These are phyloP conservation scores for Lepidotrigona ventralis DNA, from an alignment of 1,140 invertebrate species.

Conservation along the genomic window DNA sequence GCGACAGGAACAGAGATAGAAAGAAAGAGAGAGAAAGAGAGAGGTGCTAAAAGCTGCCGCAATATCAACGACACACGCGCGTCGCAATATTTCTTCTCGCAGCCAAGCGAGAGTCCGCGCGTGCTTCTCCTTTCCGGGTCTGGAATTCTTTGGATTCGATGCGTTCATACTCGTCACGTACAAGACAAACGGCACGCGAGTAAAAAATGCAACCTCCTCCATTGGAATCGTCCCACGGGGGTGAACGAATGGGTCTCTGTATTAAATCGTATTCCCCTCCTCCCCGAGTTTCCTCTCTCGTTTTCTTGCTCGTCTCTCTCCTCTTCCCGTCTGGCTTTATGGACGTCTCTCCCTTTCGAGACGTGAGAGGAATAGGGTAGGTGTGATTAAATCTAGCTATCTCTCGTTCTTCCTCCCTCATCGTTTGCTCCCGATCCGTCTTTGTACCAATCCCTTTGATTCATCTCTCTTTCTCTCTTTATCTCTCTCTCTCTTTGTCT, in stretches of 20 bases:
- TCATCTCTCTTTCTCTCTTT: not conserved
- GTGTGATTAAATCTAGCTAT: slow-evolving; percentile 54
- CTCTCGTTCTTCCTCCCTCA: slow-evolving; percentile 6
- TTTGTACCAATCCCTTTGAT: slow-evolving; percentile 38
- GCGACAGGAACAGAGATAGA: too few species aligned
- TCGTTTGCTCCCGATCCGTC: slow-evolving; percentile 16
- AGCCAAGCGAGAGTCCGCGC: not conserved
- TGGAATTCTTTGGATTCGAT: slow-evolving; percentile 31
- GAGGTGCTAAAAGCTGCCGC: not conserved
- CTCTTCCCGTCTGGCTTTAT: slow-evolving; percentile 27
- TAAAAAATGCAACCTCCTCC: slow-evolving; percentile 57
- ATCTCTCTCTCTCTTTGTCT: not conserved
- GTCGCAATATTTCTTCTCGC: slow-evolving; percentile 11
- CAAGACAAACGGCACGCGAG: slow-evolving; percentile 48
- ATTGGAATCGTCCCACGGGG: slow-evolving; percentile 47
- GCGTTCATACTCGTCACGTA: slow-evolving; percentile 60
- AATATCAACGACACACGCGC: not conserved
- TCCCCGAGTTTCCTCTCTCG: not conserved
- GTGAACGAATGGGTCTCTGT: slow-evolving; percentile 59
- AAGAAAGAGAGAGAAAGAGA: too few species aligned
- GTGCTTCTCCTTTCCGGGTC: not conserved
- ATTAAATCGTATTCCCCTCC: slow-evolving; percentile 58
- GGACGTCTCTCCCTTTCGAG: slow-evolving; percentile 32
- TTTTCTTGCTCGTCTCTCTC: not conserved
- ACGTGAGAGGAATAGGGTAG: slow-evolving; percentile 56